Evolutionary conservation across 2,888 invertebrate species (phyloP), one percentile per base, ranked within the genome.

Genomic region (Eretmocerus hayati): DNA sequence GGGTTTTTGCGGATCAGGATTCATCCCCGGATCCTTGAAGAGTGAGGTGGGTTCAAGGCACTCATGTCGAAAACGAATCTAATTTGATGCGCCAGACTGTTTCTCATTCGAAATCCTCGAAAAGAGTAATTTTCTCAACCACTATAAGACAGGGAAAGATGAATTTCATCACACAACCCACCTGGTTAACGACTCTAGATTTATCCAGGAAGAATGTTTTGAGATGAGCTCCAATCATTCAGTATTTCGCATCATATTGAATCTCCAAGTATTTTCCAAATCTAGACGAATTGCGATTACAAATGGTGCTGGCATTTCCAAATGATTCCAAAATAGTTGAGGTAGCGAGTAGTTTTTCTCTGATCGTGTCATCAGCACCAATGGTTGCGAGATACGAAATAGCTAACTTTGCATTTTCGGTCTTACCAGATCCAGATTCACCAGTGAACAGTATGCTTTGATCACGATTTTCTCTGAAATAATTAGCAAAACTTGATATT

Each of bases 271-370:
- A 93, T 72, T 93, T 93, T 48, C 94, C 96, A 75, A 99, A 99
- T 19, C 97, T 81, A 1, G 94, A 94, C 43, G 94, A 95, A 73
- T 97, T 97, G 73, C 97, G 96, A 72, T 97, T 97, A 36, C 95
- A 79, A 0, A 92, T 93, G 0, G 96, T 97, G 75, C 96, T 97
- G 0, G 97, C 97, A 75, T 97, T 97, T 30, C 96, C 97, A 59
- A 96, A 91, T 0, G 96, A 93, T 81, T 99, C 97, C 94, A 97
- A 94, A 42, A 99, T 93, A 22, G 96, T 96, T 71, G 93, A 95
- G 50, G 94, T 93, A 11, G 96, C 94, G 22, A 99, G 77, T 5
- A 99, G 95, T 71, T 93, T 92, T 65, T 88, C 84, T 69, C 97
- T 97, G 2, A 92, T 84, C 64, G 90, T 90, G 67, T 92, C 91